These are phyloP conservation scores for Carpatolechia fugitivella DNA, from an alignment of 2,888 invertebrate species.

Conservation along the genomic window DNA sequence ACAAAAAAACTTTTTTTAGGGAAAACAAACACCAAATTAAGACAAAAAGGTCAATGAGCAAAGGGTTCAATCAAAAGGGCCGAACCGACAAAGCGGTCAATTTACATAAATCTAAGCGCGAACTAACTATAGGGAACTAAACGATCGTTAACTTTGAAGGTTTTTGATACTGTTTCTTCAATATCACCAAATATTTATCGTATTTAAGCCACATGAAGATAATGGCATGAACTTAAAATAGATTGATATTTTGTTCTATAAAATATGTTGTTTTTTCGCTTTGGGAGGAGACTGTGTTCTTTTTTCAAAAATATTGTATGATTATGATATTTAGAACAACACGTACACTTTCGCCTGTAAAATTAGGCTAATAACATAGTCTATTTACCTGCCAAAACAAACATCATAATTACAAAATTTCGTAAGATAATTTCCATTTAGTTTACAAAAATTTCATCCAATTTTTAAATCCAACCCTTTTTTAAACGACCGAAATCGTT, in stretches of 20 bases:
- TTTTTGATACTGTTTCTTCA: not conserved
- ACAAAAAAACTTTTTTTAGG: conserved; percentile 8
- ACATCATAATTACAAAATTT: too few species aligned
- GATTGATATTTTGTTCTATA: too few species aligned
- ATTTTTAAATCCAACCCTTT: not conserved
- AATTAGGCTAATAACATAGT: too few species aligned
- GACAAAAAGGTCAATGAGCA: conserved; percentile 29
- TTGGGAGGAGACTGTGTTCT: too few species aligned
- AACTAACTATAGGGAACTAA: conserved; percentile 66
- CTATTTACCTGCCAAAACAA: too few species aligned
- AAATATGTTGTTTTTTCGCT: too few species aligned
- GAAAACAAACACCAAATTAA: conserved; percentile 25
- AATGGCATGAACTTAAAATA: too few species aligned
- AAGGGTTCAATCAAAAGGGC: conserved; percentile 36
- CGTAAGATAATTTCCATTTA: not conserved
- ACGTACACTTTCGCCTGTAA: too few species aligned
- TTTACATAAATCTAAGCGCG: conserved; percentile 70
- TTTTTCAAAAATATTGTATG: too few species aligned
- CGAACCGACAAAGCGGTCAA: conserved; percentile 47
- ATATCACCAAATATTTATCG: too few species aligned
- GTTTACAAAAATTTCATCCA: not conserved
- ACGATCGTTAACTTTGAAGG: conserved; percentile 40
- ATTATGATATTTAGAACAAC: too few species aligned
- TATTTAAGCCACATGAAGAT: too few species aligned
- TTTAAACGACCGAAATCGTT: not conserved